phyloP scores from a whole-genome alignment of 2,888 invertebrate genomes.

The Hydraecia micacea region DNA sequence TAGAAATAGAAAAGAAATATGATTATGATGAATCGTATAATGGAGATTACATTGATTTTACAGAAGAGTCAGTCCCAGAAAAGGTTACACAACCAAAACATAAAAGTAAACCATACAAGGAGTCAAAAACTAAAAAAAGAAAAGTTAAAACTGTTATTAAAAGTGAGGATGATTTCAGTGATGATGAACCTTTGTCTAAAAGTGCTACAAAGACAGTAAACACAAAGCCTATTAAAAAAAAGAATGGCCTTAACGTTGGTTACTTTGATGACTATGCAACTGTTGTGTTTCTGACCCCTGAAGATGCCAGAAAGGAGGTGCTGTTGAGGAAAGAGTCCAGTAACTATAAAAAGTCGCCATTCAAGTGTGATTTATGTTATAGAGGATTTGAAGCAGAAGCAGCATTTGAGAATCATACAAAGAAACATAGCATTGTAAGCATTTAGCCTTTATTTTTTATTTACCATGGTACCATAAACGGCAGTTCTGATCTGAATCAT shows the following conservation, averaged over 20 bases:
- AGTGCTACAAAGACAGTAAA: constrained; percentile 21
- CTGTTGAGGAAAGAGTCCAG: constrained; percentile 71
- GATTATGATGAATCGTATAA: constrained; percentile 26
- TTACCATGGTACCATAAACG: neutral
- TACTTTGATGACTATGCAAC: constrained; percentile 71
- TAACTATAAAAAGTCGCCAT: constrained; percentile 71
- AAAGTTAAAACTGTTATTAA: constrained; percentile 38
- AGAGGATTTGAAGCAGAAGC: constrained; percentile 70
- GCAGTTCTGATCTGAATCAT: neutral
- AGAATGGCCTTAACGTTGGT: constrained; percentile 50
- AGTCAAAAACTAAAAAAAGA: constrained; percentile 48
- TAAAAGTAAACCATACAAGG: constrained; percentile 43
- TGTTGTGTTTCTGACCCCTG: constrained; percentile 67
- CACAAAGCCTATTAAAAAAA: constrained; percentile 31
- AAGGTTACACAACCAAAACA: constrained; percentile 1
- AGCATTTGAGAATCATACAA: constrained; percentile 74
- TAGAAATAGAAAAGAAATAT: constrained; percentile 21
- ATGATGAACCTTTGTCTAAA: constrained; percentile 70
- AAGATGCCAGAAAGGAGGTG: constrained; percentile 73
- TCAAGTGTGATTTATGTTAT: constrained; percentile 74
- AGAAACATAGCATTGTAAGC: constrained; percentile 73
- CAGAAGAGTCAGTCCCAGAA: constrained; percentile 27
- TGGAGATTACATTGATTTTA: constrained; percentile 30
- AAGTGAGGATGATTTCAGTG: constrained; percentile 60
- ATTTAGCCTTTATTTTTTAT: neutral